Conservation (phyloP, 1,140 invertebrate genomes). For the Aphidius gifuensis region DNA sequence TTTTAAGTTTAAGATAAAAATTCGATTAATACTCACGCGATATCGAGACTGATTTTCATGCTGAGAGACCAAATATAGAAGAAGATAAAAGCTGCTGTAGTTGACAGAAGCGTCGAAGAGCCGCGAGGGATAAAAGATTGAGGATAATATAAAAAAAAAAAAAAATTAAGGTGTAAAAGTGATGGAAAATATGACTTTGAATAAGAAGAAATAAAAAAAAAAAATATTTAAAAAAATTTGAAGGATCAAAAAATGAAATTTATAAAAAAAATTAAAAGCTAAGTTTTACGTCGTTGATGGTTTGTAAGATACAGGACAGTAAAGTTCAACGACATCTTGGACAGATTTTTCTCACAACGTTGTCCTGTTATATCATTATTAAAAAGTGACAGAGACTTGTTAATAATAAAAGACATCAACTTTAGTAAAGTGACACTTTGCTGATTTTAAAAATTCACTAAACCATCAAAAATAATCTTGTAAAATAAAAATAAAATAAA, state of each 20-base stretch:
- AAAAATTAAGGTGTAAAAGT: background rate
- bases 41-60: slow-evolving; percentile 14
- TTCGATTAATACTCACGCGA: slow-evolving; percentile 19
- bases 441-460: no score
- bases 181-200: background rate
- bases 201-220: background rate
- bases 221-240: background rate
- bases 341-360: no score
- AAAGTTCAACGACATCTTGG: no score
- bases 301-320: no score
- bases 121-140: background rate
- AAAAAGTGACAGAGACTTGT: no score
- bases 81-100: background rate
- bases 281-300: no score
- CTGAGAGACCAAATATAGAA: background rate
- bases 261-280: no score
- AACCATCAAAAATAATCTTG: no score
- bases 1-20: slow-evolving; percentile 10
- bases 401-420: no score
- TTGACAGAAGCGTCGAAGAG: background rate
- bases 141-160: background rate
- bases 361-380: no score
- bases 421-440: no score
- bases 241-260: background rate
- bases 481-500: no score